Conservation (phyloP, 2,797 vertebrate species). For the Microctenopoma steveboyesi region DNA sequence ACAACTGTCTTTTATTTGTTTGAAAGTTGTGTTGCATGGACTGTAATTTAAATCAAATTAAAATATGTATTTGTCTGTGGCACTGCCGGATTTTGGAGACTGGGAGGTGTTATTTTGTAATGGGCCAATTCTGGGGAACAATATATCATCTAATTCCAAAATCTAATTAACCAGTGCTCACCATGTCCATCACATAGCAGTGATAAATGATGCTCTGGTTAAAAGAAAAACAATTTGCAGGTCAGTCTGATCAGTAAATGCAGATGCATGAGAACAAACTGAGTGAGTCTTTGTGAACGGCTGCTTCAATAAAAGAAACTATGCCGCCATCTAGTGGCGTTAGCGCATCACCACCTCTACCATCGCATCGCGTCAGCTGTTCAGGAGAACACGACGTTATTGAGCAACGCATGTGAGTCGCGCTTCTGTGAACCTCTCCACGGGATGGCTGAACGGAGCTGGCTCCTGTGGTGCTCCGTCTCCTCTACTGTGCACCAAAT, state of each 20-base stretch:
- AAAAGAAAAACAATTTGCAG: background rate
- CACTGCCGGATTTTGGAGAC: no score
- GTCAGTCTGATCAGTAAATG: background rate
- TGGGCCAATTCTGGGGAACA: background rate
- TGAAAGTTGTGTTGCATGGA: background rate
- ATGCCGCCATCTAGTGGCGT: constrained; percentile 67
- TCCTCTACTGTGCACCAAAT: background rate
- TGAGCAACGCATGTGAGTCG: background rate
- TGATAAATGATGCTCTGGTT: background rate
- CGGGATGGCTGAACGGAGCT: background rate
- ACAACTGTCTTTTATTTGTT: no score
- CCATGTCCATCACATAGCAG: background rate
- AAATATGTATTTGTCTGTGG: background rate
- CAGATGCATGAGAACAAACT: background rate
- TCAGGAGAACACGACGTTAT: background rate
- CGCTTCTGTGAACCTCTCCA: background rate
- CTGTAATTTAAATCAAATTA: background rate
- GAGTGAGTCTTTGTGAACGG: background rate
- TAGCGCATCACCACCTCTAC: background rate
- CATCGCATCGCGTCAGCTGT: background rate
- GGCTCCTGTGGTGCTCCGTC: no score
- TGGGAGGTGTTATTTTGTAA: no score
- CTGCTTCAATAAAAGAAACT: constrained; percentile 31
- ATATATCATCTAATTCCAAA: background rate
- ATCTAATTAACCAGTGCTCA: background rate